Conservation (phyloP, 2,888 invertebrate species). For the Spicauda simplicius region DNA sequence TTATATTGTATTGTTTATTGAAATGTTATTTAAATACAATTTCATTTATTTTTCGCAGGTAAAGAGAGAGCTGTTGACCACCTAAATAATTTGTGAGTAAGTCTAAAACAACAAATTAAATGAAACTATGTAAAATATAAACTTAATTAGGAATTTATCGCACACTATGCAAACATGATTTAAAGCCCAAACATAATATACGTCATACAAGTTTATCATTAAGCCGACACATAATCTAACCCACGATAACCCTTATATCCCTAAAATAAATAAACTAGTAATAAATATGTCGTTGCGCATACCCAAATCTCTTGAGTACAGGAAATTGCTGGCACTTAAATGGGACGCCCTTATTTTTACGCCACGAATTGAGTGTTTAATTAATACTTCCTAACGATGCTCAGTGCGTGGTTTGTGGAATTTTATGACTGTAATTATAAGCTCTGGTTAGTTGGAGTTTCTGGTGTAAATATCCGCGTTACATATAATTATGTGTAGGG, state of each 20-base stretch:
- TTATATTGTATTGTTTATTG: too few relatives aligned
- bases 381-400: constrained; percentile 56
- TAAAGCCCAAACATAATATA: background rate
- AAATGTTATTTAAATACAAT: too few relatives aligned
- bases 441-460: background rate
- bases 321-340: constrained; percentile 55
- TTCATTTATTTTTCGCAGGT: too few relatives aligned
- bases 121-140: too few relatives aligned
- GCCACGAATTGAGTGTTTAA: constrained; percentile 56
- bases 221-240: constrained; percentile 23
- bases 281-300: constrained; percentile 61
- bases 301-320: constrained; percentile 52
- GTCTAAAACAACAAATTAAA: too few relatives aligned
- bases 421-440: constrained; percentile 11
- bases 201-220: constrained; percentile 2
- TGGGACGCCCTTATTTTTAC: constrained; percentile 52
- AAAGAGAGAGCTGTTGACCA: too few relatives aligned
- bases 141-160: too few relatives aligned
- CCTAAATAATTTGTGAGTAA: too few relatives aligned
- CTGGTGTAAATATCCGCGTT: constrained; percentile 19
- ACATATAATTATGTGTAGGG: background rate
- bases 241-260: constrained; percentile 41
- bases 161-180: too few relatives aligned
- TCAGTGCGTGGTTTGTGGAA: constrained; percentile 27
- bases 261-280: constrained; percentile 57